Base-by-base conservation (phyloP, 2,113 vertebrate species). In the Saguinus midas region DNA sequence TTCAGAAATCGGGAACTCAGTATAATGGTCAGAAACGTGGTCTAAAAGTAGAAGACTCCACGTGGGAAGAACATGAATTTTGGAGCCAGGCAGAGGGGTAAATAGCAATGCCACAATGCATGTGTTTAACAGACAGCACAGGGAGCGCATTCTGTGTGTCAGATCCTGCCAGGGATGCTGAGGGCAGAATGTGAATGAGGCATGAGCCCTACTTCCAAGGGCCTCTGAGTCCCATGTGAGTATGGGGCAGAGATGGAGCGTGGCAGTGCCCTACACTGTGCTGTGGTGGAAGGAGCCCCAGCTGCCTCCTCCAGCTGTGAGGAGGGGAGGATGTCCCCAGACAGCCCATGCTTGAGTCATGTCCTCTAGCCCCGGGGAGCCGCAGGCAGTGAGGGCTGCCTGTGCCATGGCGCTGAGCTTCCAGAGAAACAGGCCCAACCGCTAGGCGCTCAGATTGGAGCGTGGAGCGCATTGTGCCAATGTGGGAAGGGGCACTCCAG, bases 141-240 rank as follows among this genome's bases (percentile, higher is more conserved):
- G 20, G 40, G 55, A 21, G 21, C 25, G 0, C 9, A 29, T 6
- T 45, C 81, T 50, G 37, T 21, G 20, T 18, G 14, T 35, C 88
- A 52, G 5, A 12, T 0, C 5, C 45, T 48, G 0, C 20, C 3
- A 10, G 18, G 21, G 16, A 25, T 9, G 17, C 32, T n/a, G 32
- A 16, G 43, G 45, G 17, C 23, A n/a, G 72, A 23, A 12, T 27
- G 20, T 17, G 20, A 37, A 35, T 16, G n/a, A 79, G 68, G 21
- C 3, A 1, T 2, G 32, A 16, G n/a, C 57, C n/a, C 12, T 21
- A 1, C 32, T 37, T 73, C 45, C 75, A 35, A 72, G 40, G 61
- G 27, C n/a, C 29, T 35, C 4, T 1, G 5, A 37, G n/a, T 11
- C 27, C 55, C 18, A 0, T 11, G 14, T 57, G 50, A 66, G 2